A percentile compares a stretch with the other conserved stretches of the same genome.
Conservation (phyloP, 2,113 vertebrate genomes). For the Sarotherodon lohbergeri region DNA sequence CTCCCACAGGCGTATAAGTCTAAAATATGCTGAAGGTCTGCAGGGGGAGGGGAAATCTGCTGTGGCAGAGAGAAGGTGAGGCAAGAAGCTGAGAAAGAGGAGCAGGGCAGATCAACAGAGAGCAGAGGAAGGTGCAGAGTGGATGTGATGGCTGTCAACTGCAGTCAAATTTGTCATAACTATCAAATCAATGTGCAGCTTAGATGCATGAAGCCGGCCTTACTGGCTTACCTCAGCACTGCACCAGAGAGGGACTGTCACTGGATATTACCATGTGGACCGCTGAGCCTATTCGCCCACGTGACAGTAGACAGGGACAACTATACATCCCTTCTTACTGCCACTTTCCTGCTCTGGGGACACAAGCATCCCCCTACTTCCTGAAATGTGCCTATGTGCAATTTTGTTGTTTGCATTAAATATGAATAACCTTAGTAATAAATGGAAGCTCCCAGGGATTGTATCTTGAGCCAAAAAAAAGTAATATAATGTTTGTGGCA, state of each 20-base stretch:
- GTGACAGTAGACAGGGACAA: slow-evolving; percentile 25
- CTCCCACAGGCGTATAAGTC: not conserved
- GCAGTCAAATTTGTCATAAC: slow-evolving; percentile 17
- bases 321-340: not conserved
- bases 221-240: slow-evolving; percentile 63
- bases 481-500: slow-evolving; percentile 24
- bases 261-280: slow-evolving; percentile 59
- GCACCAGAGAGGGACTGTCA: slow-evolving; percentile 60
- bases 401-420: slow-evolving; percentile 61
- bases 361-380: slow-evolving; percentile 3
- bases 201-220: slow-evolving; percentile 19
- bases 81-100: not conserved
- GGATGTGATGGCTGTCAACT: not conserved
- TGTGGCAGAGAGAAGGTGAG: not conserved
- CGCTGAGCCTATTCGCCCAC: slow-evolving; percentile 30
- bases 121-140: not conserved
- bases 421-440: slow-evolving; percentile 65
- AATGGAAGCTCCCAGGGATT: slow-evolving; percentile 39
- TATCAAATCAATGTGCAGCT: slow-evolving; percentile 27
- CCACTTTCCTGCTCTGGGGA: slow-evolving; percentile 25
- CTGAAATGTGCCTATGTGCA: slow-evolving; percentile 46
- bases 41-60: not conserved
- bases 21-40: not conserved
- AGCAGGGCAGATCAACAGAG: not conserved
- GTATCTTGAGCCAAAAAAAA: not conserved